These are phyloP conservation scores for Vollenhovia emeryi DNA, from an alignment of 1,140 invertebrate genomes.

Conservation along the genomic window DNA sequence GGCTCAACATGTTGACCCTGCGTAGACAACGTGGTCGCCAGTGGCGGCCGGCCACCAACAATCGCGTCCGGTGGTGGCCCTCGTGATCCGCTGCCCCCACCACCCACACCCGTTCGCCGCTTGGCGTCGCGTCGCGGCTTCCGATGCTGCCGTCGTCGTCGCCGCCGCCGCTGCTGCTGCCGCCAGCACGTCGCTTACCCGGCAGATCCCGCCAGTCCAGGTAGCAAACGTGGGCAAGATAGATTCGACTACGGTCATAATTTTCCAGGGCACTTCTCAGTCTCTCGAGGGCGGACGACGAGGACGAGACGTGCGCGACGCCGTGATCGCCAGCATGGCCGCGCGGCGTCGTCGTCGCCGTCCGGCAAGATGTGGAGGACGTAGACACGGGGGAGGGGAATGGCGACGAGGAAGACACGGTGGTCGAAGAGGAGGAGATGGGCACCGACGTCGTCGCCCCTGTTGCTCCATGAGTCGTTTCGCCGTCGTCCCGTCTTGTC, in stretches of 20 bases:
- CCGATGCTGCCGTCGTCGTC: neutral
- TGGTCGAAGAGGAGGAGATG: conserved; percentile 3
- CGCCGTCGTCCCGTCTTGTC: conserved; percentile 15
- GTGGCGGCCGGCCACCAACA: conserved; percentile 84
- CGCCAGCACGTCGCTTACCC: conserved; percentile 71
- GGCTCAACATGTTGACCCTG: conserved; percentile 86
- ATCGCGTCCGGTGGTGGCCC: conserved; percentile 84
- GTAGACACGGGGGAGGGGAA: conserved; percentile 59
- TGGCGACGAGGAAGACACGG: conserved; percentile 58
- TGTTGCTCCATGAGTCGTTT: neutral
- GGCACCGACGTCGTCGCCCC: neutral
- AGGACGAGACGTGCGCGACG: conserved; percentile 23
- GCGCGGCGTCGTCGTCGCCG: conserved; percentile 31
- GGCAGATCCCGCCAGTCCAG: conserved; percentile 85
- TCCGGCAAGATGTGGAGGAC: conserved; percentile 45
- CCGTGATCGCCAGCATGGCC: conserved; percentile 6
- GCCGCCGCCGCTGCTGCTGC: conserved; percentile 15
- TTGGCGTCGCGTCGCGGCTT: conserved; percentile 71
- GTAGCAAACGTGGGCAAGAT: conserved; percentile 83
- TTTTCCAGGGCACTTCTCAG: conserved; percentile 76
- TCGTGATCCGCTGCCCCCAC: conserved; percentile 85
- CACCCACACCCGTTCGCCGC: conserved; percentile 80
- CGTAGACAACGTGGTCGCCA: conserved; percentile 85
- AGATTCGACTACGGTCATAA: conserved; percentile 83
- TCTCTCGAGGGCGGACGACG: conserved; percentile 65